A percentile compares a stretch with the other conserved stretches of the same genome.
phyloP scores from a whole-genome alignment of 2,797 vertebrate species.

The Echiichthys vipera region DNA sequence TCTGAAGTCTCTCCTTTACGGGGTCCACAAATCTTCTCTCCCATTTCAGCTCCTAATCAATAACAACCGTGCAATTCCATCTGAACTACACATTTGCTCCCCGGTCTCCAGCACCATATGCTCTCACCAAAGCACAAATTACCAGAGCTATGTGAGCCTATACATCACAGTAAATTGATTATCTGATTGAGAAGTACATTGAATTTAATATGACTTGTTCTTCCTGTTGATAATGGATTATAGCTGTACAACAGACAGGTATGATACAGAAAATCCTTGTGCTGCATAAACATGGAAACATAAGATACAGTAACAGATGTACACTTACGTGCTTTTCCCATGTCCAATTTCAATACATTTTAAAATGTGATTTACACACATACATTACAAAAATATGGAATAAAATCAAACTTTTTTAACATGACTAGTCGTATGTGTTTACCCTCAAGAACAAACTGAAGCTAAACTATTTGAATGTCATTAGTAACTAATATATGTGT shows the following conservation, averaged over 20 bases:
- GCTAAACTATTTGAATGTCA: neutral
- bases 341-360: neutral
- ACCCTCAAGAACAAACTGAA: neutral
- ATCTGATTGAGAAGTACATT: slow-evolving; percentile 62
- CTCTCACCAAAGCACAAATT: slow-evolving; percentile 56
- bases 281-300: slow-evolving; percentile 33
- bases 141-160: slow-evolving; percentile 44
- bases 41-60: slow-evolving; percentile 70
- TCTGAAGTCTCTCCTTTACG: slow-evolving; percentile 48
- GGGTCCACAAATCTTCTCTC: slow-evolving; percentile 63
- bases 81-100: slow-evolving; percentile 68
- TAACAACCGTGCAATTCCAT: slow-evolving; percentile 72
- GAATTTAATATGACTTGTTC: slow-evolving; percentile 66
- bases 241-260: slow-evolving; percentile 42
- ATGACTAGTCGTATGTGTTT: neutral
- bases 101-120: slow-evolving; percentile 31
- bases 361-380: neutral
- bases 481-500: neutral
- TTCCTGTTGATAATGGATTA: slow-evolving; percentile 62
- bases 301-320: slow-evolving; percentile 10
- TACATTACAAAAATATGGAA: neutral
- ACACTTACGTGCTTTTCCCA: neutral
- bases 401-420: neutral
- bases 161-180: slow-evolving; percentile 71
- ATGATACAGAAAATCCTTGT: slow-evolving; percentile 21